These are phyloP conservation scores for Apis florea DNA, from an alignment of 1,140 invertebrate species.

Conservation along the genomic window DNA sequence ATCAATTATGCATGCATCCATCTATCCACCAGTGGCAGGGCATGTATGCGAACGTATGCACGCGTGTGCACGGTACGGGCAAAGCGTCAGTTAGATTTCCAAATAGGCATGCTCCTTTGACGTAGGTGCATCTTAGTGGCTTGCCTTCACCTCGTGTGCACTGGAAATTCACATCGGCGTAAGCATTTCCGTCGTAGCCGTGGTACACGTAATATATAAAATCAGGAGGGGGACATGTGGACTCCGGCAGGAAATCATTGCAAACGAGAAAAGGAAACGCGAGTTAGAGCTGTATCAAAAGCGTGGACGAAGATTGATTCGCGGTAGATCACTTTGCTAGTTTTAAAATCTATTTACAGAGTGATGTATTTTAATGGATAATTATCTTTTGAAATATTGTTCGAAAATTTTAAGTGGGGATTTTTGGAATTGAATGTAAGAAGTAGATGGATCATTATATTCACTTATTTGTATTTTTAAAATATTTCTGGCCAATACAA, in stretches of 20 bases:
- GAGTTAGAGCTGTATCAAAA: constrained; percentile 31
- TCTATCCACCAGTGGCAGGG: constrained; percentile 41
- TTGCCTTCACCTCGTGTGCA: background rate
- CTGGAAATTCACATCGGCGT: constrained; percentile 30
- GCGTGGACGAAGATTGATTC: constrained; percentile 47
- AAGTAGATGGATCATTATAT: too few species aligned
- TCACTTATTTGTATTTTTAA: too few species aligned
- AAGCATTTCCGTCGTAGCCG: constrained; percentile 21
- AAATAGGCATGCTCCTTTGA: constrained; percentile 58
- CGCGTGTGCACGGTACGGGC: constrained; percentile 26
- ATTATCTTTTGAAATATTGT: too few species aligned
- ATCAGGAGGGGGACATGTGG: constrained; percentile 7
- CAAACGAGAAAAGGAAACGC: constrained; percentile 10
- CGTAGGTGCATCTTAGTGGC: constrained; percentile 27
- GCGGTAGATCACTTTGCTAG: background rate
- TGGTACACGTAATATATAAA: constrained; percentile 22
- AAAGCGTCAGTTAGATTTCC: constrained; percentile 55
- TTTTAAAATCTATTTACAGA: constrained; percentile 32
- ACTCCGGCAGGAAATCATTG: background rate
- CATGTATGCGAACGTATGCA: constrained; percentile 18
- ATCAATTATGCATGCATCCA: constrained; percentile 65
- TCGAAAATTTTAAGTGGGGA: too few species aligned
- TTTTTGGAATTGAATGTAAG: too few species aligned
- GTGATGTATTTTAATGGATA: too few species aligned
- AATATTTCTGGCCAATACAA: too few species aligned